A percentile compares a stretch with the other conserved stretches of the same genome.
These are phyloP conservation scores for Corythornis cristatus DNA, from an alignment of 2,113 vertebrate genomes.

Conservation along the genomic window DNA sequence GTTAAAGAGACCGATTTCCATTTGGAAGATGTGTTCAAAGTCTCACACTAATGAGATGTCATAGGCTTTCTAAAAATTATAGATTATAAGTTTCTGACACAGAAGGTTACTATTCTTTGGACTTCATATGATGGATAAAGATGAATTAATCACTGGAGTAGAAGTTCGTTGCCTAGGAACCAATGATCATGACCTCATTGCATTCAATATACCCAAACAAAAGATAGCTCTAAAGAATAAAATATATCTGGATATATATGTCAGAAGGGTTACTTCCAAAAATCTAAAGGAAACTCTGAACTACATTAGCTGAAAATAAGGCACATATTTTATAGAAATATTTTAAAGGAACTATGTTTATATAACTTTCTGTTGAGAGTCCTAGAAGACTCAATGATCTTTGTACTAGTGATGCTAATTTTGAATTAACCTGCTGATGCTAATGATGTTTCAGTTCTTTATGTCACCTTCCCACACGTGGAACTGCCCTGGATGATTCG, in stretches of 20 bases:
- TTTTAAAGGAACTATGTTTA: neutral
- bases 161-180: slow-evolving; percentile 65
- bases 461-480: neutral
- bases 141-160: slow-evolving; percentile 59
- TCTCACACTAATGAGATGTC: neutral
- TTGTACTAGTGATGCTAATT: neutral
- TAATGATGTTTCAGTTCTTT: neutral
- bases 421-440: neutral
- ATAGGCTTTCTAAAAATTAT: neutral
- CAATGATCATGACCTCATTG: slow-evolving; percentile 58
- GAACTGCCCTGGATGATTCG: neutral
- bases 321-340: neutral
- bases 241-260: neutral
- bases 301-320: neutral
- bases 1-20: neutral
- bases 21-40: neutral
- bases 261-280: neutral
- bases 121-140: slow-evolving; percentile 37
- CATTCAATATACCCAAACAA: slow-evolving; percentile 33
- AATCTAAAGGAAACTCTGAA: neutral
- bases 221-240: neutral
- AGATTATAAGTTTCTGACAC: slow-evolving; percentile 20
- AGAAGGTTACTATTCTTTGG: slow-evolving; percentile 24
- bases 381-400: neutral
- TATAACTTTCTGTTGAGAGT: neutral